A percentile compares a stretch with the other conserved stretches of the same genome.
These are phyloP conservation scores for Polydrusus cervinus DNA, from an alignment of 2,888 invertebrate species.

Conservation along the genomic window DNA sequence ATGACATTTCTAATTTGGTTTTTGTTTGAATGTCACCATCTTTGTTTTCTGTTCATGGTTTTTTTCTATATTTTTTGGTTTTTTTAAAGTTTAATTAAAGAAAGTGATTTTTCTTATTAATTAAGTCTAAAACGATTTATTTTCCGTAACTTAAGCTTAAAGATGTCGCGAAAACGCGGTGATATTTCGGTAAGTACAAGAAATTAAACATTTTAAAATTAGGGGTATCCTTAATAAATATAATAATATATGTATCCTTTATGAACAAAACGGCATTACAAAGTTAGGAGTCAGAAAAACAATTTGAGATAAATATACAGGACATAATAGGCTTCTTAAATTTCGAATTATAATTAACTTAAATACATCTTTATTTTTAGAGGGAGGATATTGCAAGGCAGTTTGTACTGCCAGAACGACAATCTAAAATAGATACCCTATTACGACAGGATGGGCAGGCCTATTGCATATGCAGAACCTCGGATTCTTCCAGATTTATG, in stretches of 20 bases:
- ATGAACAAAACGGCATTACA: too few species aligned
- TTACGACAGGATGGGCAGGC: slow-evolving; percentile 92
- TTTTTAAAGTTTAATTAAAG: background rate
- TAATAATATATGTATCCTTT: too few species aligned
- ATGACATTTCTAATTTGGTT: background rate
- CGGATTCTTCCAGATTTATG: slow-evolving; percentile 96
- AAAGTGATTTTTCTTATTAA: background rate
- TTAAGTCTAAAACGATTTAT: background rate
- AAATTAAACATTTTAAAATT: background rate
- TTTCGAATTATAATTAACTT: background rate
- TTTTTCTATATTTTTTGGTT: too few species aligned
- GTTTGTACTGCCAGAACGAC: slow-evolving; percentile 90
- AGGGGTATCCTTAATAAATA: too few species aligned
- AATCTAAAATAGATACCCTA: slow-evolving; percentile 91
- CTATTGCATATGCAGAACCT: slow-evolving; percentile 95
- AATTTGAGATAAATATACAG: too few species aligned
- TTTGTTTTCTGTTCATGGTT: too few species aligned
- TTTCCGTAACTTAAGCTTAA: background rate
- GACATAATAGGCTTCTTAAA: too few species aligned
- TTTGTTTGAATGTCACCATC: background rate
- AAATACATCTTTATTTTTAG: slow-evolving; percentile 69
- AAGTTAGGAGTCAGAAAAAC: too few species aligned
- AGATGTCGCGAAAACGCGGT: slow-evolving; percentile 58
- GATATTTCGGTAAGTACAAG: slow-evolving; percentile 58
- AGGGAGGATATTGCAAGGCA: slow-evolving; percentile 93